A percentile compares a stretch with the other conserved stretches of the same genome.
phyloP scores from a whole-genome alignment of 2,888 invertebrate genomes.

The Spodoptera picta region DNA sequence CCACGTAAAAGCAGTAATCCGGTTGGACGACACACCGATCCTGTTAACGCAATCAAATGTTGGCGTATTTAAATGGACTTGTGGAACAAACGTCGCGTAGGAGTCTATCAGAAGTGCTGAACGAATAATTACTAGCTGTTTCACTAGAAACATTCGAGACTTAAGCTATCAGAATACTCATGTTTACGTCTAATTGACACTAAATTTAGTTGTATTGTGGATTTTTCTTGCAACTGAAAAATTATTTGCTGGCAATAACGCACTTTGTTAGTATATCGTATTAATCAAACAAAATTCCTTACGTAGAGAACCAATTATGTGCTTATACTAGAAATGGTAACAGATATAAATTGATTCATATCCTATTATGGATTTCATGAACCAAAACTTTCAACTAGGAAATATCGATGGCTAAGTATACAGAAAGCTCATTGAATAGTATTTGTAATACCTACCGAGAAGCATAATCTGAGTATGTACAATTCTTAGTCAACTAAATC shows the following conservation, averaged over 20 bases:
- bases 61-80: slow-evolving; percentile 47
- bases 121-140: slow-evolving; percentile 36
- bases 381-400: too few relatives aligned
- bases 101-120: slow-evolving; percentile 32
- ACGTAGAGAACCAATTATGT: too few relatives aligned
- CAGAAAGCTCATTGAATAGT: too few relatives aligned
- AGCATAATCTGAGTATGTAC: too few relatives aligned
- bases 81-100: slow-evolving; percentile 36
- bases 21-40: slow-evolving; percentile 42
- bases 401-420: too few relatives aligned
- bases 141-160: slow-evolving; percentile 21
- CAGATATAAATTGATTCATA: too few relatives aligned
- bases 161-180: slow-evolving; percentile 14
- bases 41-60: slow-evolving; percentile 54
- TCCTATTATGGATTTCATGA: too few relatives aligned
- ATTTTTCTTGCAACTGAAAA: slow-evolving; percentile 1
- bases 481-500: neutral
- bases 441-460: too few relatives aligned
- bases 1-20: slow-evolving; percentile 50
- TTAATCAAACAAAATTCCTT: too few relatives aligned
- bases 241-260: too few relatives aligned
- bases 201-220: slow-evolving; percentile 22
- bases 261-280: too few relatives aligned
- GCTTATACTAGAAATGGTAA: too few relatives aligned
- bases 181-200: slow-evolving; percentile 23